phyloP scores from a whole-genome alignment of 53 echinoderm and acorn worm genomes.

The Arbacia lixula region DNA sequence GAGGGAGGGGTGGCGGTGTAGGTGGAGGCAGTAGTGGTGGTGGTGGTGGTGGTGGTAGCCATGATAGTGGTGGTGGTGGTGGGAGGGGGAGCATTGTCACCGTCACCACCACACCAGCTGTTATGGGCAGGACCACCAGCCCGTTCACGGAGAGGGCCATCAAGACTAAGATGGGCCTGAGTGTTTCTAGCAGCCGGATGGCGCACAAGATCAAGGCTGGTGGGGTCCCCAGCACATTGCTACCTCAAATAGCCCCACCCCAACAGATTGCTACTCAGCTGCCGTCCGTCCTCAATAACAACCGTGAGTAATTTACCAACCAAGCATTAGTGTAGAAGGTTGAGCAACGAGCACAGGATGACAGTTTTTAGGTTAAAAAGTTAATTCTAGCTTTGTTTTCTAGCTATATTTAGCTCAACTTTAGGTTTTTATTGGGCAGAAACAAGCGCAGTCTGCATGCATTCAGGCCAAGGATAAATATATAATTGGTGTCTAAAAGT shows the following conservation, averaged over 20 bases:
- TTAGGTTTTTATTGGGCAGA: too few species aligned
- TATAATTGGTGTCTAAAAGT: too few species aligned
- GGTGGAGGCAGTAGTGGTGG: conserved; percentile 34
- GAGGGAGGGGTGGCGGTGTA: too few species aligned
- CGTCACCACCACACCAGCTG: conserved; percentile 58
- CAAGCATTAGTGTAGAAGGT: not conserved
- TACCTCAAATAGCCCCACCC: conserved; percentile 42
- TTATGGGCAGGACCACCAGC: conserved; percentile 66
- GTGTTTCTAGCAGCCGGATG: conserved; percentile 63
- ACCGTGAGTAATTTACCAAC: conserved; percentile 43
- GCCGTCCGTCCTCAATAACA: conserved; percentile 74
- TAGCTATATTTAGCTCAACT: too few species aligned
- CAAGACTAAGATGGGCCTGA: conserved; percentile 56
- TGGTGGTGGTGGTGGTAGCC: not conserved
- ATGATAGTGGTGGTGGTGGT: conserved; percentile 27
- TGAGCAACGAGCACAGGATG: too few species aligned
- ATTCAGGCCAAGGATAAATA: too few species aligned
- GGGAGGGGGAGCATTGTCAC: conserved; percentile 38
- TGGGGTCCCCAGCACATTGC: conserved; percentile 18
- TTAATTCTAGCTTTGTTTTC: too few species aligned
- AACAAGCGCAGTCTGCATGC: too few species aligned
- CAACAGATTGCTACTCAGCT: conserved; percentile 70
- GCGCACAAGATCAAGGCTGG: conserved; percentile 85
- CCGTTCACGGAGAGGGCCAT: conserved; percentile 77
- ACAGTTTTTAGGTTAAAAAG: too few species aligned